Percentiles rank a stretch among this genome's conserved stretches.
These are phyloP conservation scores for Caenorhabditis brenneri DNA, from an alignment of 1,140 invertebrate genomes.

Conservation along the genomic window DNA sequence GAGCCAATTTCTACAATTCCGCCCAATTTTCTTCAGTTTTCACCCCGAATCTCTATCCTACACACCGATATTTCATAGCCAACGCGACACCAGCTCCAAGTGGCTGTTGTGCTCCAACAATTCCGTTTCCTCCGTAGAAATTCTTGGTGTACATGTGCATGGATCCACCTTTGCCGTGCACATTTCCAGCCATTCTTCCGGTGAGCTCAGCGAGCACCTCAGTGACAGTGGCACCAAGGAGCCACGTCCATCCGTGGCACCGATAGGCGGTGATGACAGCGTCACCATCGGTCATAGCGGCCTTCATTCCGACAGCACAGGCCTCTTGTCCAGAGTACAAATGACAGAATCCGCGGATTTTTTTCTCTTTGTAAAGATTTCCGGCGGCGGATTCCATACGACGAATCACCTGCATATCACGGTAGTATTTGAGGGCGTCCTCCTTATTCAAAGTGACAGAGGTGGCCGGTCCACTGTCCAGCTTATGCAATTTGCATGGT, in stretches of 20 bases:
- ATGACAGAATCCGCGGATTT: slow-evolving; percentile 94
- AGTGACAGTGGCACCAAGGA: slow-evolving; percentile 82
- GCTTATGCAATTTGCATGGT: slow-evolving; percentile 67
- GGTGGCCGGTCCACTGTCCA: slow-evolving; percentile 76
- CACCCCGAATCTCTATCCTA: neutral
- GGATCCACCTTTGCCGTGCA: slow-evolving; percentile 85
- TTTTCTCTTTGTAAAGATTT: slow-evolving; percentile 94
- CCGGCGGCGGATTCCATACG: slow-evolving; percentile 89
- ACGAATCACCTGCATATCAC: slow-evolving; percentile 83
- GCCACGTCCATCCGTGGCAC: slow-evolving; percentile 92
- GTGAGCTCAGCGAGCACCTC: slow-evolving; percentile 88
- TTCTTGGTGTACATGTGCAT: slow-evolving; percentile 79
- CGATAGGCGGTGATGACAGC: slow-evolving; percentile 93
- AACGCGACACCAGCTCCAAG: slow-evolving; percentile 90
- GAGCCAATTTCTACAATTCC: neutral
- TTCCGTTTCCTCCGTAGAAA: slow-evolving; percentile 97
- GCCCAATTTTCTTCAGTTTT: neutral
- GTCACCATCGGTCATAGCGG: slow-evolving; percentile 82
- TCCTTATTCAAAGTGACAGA: slow-evolving; percentile 79
- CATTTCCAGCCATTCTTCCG: slow-evolving; percentile 83
- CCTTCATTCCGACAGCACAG: slow-evolving; percentile 83
- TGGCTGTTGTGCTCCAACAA: slow-evolving; percentile 96
- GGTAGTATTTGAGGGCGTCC: slow-evolving; percentile 82
- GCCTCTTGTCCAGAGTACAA: slow-evolving; percentile 93
- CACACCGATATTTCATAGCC: slow-evolving; percentile 84